phyloP scores from a whole-genome alignment of 2,113 vertebrate species.

The Rafetus swinhoei region DNA sequence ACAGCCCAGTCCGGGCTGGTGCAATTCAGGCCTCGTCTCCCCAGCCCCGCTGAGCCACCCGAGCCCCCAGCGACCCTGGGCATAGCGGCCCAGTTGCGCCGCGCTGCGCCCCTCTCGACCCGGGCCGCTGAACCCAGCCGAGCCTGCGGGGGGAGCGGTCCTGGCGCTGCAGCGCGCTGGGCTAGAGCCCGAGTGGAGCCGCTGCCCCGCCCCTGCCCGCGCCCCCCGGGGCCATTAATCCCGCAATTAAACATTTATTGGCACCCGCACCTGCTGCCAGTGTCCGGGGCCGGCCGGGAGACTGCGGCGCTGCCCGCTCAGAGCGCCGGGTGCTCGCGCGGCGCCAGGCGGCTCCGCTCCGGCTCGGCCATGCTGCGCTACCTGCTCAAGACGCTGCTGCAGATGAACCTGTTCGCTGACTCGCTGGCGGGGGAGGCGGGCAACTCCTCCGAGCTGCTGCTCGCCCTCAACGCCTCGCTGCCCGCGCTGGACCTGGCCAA shows the following conservation, averaged over 20 bases:
- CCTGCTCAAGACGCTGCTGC: conserved; percentile 94
- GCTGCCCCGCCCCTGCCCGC: not conserved
- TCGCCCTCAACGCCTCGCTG: conserved; percentile 81
- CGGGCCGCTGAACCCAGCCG: no score
- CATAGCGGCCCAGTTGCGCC: no score
- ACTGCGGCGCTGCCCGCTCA: conserved; percentile 68
- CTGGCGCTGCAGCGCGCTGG: not conserved
- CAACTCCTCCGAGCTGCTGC: conserved; percentile 86
- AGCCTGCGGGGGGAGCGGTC: not conserved
- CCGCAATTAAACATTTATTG: conserved; percentile 93
- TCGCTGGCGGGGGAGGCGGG: conserved; percentile 80
- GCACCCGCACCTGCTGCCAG: conserved; percentile 89
- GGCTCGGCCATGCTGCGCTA: conserved; percentile 89
- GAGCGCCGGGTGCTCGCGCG: conserved; percentile 52
- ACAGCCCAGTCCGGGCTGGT: no score
- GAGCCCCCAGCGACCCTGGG: not conserved
- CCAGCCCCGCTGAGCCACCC: no score
- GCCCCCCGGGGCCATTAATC: conserved; percentile 88
- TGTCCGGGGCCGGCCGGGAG: conserved; percentile 4
- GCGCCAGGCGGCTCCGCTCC: conserved; percentile 29
- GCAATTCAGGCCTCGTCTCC: no score
- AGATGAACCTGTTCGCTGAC: conserved; percentile 97
- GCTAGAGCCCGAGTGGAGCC: no score
- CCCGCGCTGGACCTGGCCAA: conserved; percentile 83
- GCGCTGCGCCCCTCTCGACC: no score